A percentile compares a stretch with the other conserved stretches of the same genome.
phyloP scores from a whole-genome alignment of 1,140 invertebrate genomes.

The Pogonomyrmex barbatus region DNA sequence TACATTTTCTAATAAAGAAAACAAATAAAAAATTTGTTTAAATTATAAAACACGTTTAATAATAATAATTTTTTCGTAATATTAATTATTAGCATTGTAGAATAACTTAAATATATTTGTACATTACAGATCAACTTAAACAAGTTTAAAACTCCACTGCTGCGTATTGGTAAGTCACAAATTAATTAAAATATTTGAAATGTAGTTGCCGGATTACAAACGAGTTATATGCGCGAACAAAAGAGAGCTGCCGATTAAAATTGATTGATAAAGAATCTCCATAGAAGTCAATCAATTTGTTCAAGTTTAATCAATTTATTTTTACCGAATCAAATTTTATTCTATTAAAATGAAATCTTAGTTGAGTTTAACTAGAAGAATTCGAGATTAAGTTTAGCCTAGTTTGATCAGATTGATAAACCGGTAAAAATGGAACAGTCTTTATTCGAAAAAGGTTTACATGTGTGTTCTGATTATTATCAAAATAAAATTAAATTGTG shows the following conservation, averaged over 20 bases:
- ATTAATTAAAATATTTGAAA: slow-evolving; percentile 3
- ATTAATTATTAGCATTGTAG: slow-evolving; percentile 3
- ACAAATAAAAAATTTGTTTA: not conserved
- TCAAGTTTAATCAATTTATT: not conserved
- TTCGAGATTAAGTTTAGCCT: not conserved
- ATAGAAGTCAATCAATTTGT: too few relatives aligned
- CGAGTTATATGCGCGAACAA: not conserved
- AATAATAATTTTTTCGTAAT: not conserved
- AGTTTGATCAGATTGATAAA: not conserved
- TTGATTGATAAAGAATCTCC: not conserved
- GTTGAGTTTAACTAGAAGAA: not conserved
- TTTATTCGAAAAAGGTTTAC: not conserved
- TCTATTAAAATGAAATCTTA: not conserved
- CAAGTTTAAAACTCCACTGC: not conserved
- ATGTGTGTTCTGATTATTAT: not conserved
- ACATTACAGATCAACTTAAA: not conserved
- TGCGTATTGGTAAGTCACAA: not conserved
- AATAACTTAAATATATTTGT: not conserved
- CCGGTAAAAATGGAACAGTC: not conserved
- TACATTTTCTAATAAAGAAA: not conserved
- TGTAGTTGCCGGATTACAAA: not conserved
- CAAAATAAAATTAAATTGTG: not conserved
- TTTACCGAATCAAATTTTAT: not conserved
- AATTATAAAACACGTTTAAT: not conserved
- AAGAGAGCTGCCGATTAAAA: not conserved